Percentiles rank a stretch among this genome's conserved stretches.
phyloP scores from a whole-genome alignment of 1,140 invertebrate species.

The Cheumatopsyche charites region DNA sequence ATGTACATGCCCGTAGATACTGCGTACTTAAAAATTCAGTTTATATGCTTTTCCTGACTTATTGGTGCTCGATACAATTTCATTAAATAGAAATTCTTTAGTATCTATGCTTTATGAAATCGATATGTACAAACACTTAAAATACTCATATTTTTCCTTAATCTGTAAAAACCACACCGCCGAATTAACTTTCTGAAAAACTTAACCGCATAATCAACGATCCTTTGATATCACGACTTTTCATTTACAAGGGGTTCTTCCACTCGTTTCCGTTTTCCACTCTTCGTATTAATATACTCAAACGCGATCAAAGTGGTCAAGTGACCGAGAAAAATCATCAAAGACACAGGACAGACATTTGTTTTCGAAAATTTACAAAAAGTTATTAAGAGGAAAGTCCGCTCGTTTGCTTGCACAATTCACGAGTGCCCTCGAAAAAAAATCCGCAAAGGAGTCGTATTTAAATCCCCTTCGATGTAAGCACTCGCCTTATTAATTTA shows the following conservation, averaged over 20 bases:
- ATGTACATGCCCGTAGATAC: background rate
- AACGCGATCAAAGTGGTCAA: constrained; percentile 24
- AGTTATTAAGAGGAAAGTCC: constrained; percentile 13
- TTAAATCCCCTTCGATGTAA: background rate
- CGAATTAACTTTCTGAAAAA: too few relatives aligned
- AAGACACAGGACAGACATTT: constrained; percentile 24
- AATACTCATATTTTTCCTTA: too few relatives aligned
- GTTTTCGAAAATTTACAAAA: constrained; percentile 20
- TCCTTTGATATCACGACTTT: constrained; percentile 22
- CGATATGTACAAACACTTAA: too few relatives aligned
- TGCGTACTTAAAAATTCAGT: too few relatives aligned
- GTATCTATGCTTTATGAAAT: too few relatives aligned
- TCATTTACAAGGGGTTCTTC: constrained; percentile 14
- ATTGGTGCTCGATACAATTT: too few relatives aligned
- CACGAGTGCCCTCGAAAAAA: background rate
- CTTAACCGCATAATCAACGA: background rate
- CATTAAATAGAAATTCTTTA: too few relatives aligned
- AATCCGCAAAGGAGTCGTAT: background rate
- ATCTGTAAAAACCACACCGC: too few relatives aligned
- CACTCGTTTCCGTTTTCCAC: constrained; percentile 15
- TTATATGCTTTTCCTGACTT: too few relatives aligned
- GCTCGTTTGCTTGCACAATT: background rate
- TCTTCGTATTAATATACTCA: constrained; percentile 18
- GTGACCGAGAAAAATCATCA: constrained; percentile 28
- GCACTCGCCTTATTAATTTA: constrained; percentile 5